A percentile compares a stretch with the other conserved stretches of the same genome.
Conservation (phyloP, 2,113 vertebrate genomes). For the Riparia riparia region DNA sequence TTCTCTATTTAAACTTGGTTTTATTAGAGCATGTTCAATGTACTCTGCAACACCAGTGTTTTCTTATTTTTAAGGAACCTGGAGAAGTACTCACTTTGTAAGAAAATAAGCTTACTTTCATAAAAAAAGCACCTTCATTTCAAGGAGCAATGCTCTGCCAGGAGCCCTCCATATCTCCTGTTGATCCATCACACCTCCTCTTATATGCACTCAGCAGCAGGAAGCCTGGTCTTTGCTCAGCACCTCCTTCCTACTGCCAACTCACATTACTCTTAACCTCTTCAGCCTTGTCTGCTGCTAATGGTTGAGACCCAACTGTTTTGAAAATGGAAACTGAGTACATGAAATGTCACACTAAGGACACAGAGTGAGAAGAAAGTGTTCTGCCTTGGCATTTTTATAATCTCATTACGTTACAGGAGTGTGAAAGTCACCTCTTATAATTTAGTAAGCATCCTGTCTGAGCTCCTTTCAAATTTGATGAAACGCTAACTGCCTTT, state of each 20-base stretch:
- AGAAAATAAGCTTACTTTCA: neutral
- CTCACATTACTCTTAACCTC: neutral
- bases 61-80: neutral
- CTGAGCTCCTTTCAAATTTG: neutral
- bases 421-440: neutral
- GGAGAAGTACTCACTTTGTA: neutral
- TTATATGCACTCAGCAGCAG: neutral
- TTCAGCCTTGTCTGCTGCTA: neutral
- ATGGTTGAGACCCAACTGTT: neutral
- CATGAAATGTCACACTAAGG: neutral
- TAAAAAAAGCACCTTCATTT: neutral
- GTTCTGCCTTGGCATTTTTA: neutral
- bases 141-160: neutral
- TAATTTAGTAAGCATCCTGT: neutral
- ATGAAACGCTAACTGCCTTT: neutral
- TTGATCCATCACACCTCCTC: neutral
- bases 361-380: neutral
- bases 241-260: neutral
- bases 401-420: neutral
- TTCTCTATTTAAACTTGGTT: neutral
- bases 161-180: neutral
- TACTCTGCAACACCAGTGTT: neutral
- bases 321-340: neutral
- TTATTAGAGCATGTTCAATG: neutral
- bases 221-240: neutral